Conservation (phyloP, 1,140 invertebrate species). For the Sarcophaga peregrina region DNA sequence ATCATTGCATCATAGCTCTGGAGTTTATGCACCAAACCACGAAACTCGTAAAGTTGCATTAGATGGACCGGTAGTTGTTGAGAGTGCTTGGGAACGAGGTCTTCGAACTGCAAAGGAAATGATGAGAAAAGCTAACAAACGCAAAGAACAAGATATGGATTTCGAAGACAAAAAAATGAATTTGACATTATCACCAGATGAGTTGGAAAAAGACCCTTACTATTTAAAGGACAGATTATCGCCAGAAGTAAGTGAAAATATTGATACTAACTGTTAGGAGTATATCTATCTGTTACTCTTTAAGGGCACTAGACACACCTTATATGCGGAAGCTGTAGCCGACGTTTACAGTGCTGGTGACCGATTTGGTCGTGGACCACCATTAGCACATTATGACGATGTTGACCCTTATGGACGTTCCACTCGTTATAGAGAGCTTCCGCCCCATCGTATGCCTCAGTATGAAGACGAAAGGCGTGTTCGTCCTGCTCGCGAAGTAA, state of each 20-base stretch:
- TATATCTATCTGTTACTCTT: not conserved
- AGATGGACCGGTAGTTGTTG: slow-evolving; percentile 70
- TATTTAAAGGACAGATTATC: slow-evolving; percentile 71
- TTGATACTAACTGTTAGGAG: not conserved
- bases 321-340: slow-evolving; percentile 30
- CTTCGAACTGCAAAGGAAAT: slow-evolving; percentile 91
- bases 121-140: slow-evolving; percentile 88
- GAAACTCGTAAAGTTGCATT: slow-evolving; percentile 66
- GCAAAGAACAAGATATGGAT: slow-evolving; percentile 94
- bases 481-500: slow-evolving; percentile 79
- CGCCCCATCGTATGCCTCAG: slow-evolving; percentile 65
- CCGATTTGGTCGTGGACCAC: slow-evolving; percentile 54
- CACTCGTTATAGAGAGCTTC: slow-evolving; percentile 61
- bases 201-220: slow-evolving; percentile 90
- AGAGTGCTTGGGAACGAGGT: slow-evolving; percentile 93
- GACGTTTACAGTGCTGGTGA: slow-evolving; percentile 55
- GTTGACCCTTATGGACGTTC: slow-evolving; percentile 62
- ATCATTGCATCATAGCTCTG: slow-evolving; percentile 60
- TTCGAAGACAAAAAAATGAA: slow-evolving; percentile 98
- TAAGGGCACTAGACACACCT: slow-evolving; percentile 42
- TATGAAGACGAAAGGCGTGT: slow-evolving; percentile 70
- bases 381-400: slow-evolving; percentile 56
- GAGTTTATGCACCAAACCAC: slow-evolving; percentile 62
- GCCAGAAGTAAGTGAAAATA: slow-evolving; percentile 46
- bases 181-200: slow-evolving; percentile 77